Evolutionary conservation across 2,113 vertebrate species (phyloP).

Genomic region (Lontra canadensis): DNA sequence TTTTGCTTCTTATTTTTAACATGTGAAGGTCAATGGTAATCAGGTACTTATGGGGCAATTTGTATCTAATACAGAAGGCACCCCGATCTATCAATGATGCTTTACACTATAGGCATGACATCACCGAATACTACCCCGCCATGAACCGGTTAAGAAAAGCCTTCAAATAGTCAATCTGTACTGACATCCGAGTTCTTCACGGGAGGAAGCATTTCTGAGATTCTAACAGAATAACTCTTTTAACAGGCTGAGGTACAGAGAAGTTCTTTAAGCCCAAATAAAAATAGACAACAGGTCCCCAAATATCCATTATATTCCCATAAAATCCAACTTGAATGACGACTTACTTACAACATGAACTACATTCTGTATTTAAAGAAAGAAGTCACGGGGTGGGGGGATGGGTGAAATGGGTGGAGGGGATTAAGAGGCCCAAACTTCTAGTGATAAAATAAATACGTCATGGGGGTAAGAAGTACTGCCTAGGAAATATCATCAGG

Average conservation of each 20-base stretch:
- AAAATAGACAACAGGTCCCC: background rate
- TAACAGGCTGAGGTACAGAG: background rate
- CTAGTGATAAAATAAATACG: background rate
- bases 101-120: background rate
- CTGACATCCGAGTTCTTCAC: background rate
- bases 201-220: background rate
- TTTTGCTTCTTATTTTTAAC: background rate
- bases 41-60: background rate
- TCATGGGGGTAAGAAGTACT: background rate
- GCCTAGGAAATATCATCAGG: background rate
- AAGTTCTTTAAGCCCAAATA: background rate
- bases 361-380: background rate
- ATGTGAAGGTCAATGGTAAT: background rate
- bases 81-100: accelerated
- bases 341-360: background rate
- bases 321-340: background rate
- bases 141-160: background rate
- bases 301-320: background rate
- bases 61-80: background rate
- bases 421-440: background rate
- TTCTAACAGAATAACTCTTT: background rate
- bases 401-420: background rate
- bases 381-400: background rate
- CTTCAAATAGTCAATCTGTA: background rate
- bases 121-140: background rate